Evolutionary conservation across 2,888 invertebrate species (phyloP).

Genomic region (Eucriotettix oculatus): DNA sequence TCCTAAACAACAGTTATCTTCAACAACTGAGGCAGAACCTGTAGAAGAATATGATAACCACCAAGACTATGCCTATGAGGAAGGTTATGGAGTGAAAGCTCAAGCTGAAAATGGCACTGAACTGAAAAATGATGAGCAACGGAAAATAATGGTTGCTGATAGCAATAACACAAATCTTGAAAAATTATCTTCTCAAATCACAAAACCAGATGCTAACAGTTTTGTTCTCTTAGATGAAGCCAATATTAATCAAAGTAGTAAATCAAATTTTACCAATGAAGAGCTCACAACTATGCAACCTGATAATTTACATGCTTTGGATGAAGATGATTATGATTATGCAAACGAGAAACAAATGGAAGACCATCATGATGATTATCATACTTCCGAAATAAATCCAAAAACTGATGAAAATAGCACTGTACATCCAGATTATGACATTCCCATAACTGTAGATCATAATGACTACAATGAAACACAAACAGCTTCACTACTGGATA

Average conservation of each 20-base stretch:
- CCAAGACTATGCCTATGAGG: slow-evolving; percentile 11
- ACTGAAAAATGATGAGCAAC: slow-evolving; percentile 31
- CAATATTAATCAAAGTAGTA: not conserved
- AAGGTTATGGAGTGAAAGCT: slow-evolving; percentile 27
- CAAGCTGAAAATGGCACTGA: not conserved
- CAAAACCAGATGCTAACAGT: not conserved
- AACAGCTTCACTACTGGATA: not conserved
- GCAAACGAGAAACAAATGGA: slow-evolving; percentile 20
- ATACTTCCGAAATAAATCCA: not conserved
- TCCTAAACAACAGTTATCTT: slow-evolving; percentile 5
- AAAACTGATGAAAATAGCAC: slow-evolving; percentile 17
- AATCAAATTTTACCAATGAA: not conserved
- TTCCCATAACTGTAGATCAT: not conserved
- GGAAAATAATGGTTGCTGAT: not conserved
- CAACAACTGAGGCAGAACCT: slow-evolving; percentile 31
- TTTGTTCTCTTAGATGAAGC: not conserved
- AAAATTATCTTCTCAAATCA: not conserved
- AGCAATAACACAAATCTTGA: not conserved
- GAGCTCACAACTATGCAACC: not conserved
- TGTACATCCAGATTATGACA: slow-evolving; percentile 16
- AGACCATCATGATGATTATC: slow-evolving; percentile 14
- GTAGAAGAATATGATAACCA: slow-evolving; percentile 30
- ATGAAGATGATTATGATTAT: slow-evolving; percentile 20
- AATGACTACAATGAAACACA: slow-evolving; percentile 11
- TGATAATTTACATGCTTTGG: not conserved